A percentile compares a stretch with the other conserved stretches of the same genome.
phyloP scores from a whole-genome alignment of 1,140 invertebrate genomes.

The Periplaneta americana region DNA sequence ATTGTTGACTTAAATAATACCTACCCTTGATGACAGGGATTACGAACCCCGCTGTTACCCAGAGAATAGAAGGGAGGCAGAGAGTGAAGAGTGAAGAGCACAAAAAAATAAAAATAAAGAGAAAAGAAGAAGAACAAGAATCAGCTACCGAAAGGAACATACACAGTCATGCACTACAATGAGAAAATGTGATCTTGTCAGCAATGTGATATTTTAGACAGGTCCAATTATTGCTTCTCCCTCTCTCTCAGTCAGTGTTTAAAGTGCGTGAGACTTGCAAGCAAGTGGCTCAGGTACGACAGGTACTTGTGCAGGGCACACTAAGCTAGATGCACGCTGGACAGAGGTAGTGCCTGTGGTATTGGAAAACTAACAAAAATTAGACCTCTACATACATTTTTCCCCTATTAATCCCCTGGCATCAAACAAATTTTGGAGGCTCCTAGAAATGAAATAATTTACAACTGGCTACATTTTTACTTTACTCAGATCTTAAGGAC shows the following conservation, averaged over 20 bases:
- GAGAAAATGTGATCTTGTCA: background rate
- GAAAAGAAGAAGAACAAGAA: constrained; percentile 23
- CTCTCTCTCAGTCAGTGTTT: too few species aligned
- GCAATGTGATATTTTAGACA: background rate
- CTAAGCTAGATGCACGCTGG: background rate
- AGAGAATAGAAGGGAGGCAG: constrained; percentile 31
- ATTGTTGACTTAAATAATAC: constrained; percentile 20
- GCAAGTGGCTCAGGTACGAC: too few species aligned
- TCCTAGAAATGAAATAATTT: background rate
- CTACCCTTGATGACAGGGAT: constrained; percentile 46
- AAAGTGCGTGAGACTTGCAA: background rate
- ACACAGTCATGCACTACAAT: constrained; percentile 14
- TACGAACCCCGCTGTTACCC: constrained; percentile 38
- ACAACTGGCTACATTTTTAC: background rate
- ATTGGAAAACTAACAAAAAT: too few species aligned
- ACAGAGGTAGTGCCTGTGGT: too few species aligned
- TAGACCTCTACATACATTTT: background rate
- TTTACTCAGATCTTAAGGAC: too few species aligned
- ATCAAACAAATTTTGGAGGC: background rate
- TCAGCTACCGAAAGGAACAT: constrained; percentile 17
- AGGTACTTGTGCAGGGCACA: background rate
- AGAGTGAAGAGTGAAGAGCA: constrained; percentile 29
- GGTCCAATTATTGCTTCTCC: too few species aligned
- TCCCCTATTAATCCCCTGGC: too few species aligned
- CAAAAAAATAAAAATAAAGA: constrained; percentile 30